Base-by-base conservation (phyloP, 2,888 invertebrate species). In the Tethea ocularis region DNA sequence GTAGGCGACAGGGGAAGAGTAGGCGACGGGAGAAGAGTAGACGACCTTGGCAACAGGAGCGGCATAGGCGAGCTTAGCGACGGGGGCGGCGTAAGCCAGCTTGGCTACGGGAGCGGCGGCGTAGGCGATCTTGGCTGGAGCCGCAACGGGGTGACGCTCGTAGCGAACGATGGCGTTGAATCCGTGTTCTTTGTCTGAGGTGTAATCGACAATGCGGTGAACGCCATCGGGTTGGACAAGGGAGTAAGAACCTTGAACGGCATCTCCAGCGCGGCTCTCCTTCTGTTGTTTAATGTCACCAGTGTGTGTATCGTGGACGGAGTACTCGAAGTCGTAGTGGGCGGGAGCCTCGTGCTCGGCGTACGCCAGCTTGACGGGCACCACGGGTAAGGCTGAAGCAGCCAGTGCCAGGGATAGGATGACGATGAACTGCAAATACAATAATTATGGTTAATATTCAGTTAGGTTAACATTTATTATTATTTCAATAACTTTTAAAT, bases 281-380 rank as follows among this genome's bases (percentile, higher is more conserved):
- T 89, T 84, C 80, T 93, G 93, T 68, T 91, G 82, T 75, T 93
- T 93, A 67, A 91, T 76, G 76, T 93, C 93, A 1, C 93, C 92
- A 74, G 77, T 88, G 74, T 88, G 87, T 1, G 77, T 72, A 67
- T 93, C 93, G 63, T 91, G 88, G 57, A 93, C 91, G 60, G 90
- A 88, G 83, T 93, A 92, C 26, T 81, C 77, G 83, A 85, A 92
- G 59, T 90, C 88, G 81, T 92, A 92, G 66, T 89, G 84, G 6
- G 90, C 90, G 26, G 89, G 90, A 1, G 81, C 83, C 62, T 89
- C 86, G 7, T 80, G 77, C 60, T 88, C 83, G 1, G 84, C 85
- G 73, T 89, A 86, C n/a, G 83, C 84, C 23, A 83, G 71, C 63
- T 89, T 86, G 60, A 82, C 68, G 33, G 89, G 86, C 56, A 83